Percentiles rank a stretch among this genome's conserved stretches.
These are phyloP conservation scores for Drosophila lutescens DNA, from an alignment of 2,888 invertebrate genomes.

Conservation along the genomic window DNA sequence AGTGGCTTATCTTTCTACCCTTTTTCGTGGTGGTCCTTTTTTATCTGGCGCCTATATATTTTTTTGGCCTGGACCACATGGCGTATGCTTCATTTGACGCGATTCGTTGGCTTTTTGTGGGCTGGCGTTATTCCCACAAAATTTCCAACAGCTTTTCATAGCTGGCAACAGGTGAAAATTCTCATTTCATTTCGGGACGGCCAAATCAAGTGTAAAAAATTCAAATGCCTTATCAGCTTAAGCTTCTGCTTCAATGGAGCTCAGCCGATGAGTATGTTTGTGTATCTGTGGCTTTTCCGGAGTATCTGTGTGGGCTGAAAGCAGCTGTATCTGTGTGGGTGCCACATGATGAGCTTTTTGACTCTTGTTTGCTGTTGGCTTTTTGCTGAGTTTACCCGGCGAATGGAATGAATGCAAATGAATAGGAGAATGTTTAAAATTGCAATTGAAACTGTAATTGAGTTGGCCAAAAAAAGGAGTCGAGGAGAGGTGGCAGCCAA, in stretches of 20 bases:
- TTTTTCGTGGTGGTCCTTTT: not conserved
- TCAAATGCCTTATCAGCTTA: constrained; percentile 61
- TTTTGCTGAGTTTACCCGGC: constrained; percentile 24
- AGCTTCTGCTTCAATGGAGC: constrained; percentile 58
- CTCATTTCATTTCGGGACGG: constrained; percentile 48
- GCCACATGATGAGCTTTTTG: constrained; percentile 48
- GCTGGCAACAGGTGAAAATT: constrained; percentile 53
- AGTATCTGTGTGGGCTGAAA: constrained; percentile 6
- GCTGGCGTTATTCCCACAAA: constrained; percentile 24
- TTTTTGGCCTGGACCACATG: constrained; percentile 31
- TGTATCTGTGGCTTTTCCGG: constrained; percentile 8
- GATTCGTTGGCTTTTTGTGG: constrained; percentile 4
- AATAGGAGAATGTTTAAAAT: constrained; percentile 54
- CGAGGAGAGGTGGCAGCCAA: not conserved
- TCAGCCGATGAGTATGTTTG: constrained; percentile 9
- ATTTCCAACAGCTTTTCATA: constrained; percentile 42
- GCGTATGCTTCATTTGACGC: constrained; percentile 52
- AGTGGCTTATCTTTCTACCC: constrained; percentile 17
- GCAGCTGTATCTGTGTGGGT: constrained; percentile 10
- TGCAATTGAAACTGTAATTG: constrained; percentile 61
- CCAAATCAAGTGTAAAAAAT: constrained; percentile 63
- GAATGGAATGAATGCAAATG: constrained; percentile 57
- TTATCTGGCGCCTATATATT: not conserved
- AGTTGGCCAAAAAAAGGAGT: constrained; percentile 37
- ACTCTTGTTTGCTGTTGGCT: constrained; percentile 41